These are phyloP conservation scores for Asarcornis scutulata DNA, from an alignment of 2,113 vertebrate genomes.

Conservation along the genomic window DNA sequence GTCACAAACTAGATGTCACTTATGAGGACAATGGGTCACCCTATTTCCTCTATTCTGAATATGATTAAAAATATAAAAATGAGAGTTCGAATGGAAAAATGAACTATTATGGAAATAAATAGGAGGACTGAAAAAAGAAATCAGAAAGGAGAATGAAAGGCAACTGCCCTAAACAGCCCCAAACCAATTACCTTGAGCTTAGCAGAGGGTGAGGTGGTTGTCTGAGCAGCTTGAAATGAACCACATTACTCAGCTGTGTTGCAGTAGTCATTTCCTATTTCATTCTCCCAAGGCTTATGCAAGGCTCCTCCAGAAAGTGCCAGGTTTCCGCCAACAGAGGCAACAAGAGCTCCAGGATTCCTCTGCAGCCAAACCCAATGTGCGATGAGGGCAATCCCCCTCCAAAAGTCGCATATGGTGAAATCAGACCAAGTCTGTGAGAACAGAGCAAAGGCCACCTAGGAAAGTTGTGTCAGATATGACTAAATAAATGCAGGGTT, in stretches of 20 bases:
- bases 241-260: not conserved
- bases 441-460: not conserved
- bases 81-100: not conserved
- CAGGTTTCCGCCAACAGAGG: constrained; percentile 10
- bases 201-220: not conserved
- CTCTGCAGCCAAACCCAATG: not conserved
- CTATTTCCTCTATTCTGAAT: not conserved
- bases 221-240: not conserved
- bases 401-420: not conserved
- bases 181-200: not conserved
- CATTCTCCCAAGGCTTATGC: not conserved
- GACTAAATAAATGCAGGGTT: not conserved
- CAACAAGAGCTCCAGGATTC: not conserved
- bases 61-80: constrained; percentile 37
- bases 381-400: not conserved
- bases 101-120: constrained; percentile 4
- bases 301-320: not conserved
- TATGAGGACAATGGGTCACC: not conserved
- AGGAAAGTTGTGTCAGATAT: not conserved
- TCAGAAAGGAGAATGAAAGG: not conserved
- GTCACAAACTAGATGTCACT: not conserved
- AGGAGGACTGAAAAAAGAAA: not conserved
- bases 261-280: not conserved
- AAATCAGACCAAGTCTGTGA: not conserved
- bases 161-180: not conserved